Conservation (phyloP, 37 sponge, comb jelly and placozoan species). For the Beroe forskalii region DNA sequence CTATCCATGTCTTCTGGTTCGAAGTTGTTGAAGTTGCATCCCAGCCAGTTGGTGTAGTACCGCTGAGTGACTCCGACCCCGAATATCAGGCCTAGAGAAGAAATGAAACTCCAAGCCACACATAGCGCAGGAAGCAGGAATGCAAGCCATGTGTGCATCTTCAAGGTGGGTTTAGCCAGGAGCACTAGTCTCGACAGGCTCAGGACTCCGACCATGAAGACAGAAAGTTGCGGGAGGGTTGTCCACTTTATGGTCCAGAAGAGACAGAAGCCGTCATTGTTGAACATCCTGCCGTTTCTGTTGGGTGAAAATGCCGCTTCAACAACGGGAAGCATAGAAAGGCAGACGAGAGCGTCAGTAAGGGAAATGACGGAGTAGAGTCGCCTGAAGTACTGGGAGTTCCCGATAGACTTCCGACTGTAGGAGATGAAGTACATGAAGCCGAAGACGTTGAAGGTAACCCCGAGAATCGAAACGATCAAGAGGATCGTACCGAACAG, state of each 20-base stretch:
- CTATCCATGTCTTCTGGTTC: background rate
- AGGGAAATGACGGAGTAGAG: constrained; percentile 26
- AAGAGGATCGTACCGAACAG: background rate
- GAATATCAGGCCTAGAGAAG: background rate
- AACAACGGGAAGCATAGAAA: background rate
- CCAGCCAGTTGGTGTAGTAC: constrained; percentile 2
- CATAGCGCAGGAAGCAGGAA: background rate
- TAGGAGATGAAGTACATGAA: background rate
- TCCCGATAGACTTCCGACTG: background rate
- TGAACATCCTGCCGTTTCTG: background rate
- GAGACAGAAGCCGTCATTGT: background rate
- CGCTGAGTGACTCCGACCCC: background rate
- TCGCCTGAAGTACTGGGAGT: constrained; percentile 7
- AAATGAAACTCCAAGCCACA: background rate
- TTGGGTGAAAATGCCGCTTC: background rate
- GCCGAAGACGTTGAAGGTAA: background rate
- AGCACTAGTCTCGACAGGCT: background rate
- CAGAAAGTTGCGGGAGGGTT: constrained; percentile 4
- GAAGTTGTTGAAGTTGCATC: background rate
- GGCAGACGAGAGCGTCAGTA: background rate
- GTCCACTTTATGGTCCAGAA: background rate
- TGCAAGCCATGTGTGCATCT: background rate
- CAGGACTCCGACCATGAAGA: constrained; percentile 31
- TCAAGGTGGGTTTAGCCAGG: background rate
- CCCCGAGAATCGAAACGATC: background rate